These are phyloP conservation scores for Steinernema carpocapsae DNA, from an alignment of 2,888 invertebrate species.

Conservation along the genomic window DNA sequence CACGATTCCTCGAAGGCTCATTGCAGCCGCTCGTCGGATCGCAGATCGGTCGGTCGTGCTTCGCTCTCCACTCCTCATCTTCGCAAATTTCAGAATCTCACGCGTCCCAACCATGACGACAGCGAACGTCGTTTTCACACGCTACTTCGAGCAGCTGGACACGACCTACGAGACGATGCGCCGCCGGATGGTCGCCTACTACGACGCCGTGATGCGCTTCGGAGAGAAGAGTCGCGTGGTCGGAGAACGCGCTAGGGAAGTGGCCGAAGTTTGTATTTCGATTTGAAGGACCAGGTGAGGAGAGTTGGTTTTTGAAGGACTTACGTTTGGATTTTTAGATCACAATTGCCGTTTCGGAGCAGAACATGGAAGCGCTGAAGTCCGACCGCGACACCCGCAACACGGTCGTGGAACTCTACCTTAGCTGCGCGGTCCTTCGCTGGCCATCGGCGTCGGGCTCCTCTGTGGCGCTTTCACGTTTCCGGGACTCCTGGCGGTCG, in stretches of 20 bases:
- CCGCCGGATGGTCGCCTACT: conserved; percentile 50
- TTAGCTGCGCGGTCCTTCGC: conserved; percentile 52
- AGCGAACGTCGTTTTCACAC: conserved; percentile 28
- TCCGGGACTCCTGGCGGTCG: conserved; percentile 40
- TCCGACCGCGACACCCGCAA: conserved; percentile 51
- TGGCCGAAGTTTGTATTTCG: conserved; percentile 36
- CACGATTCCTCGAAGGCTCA: too few relatives aligned
- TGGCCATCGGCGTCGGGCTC: conserved; percentile 53
- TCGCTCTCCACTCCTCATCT: neutral
- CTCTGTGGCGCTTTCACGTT: conserved; percentile 51
- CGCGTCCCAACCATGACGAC: neutral
- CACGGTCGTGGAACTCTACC: conserved; percentile 56
- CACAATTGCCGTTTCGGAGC: conserved; percentile 45
- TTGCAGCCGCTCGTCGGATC: neutral
- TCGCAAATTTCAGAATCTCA: neutral
- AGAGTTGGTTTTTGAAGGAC: too few relatives aligned
- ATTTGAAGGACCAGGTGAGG: conserved; percentile 15
- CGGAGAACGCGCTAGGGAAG: conserved; percentile 37
- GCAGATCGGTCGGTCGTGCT: neutral
- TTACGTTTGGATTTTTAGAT: conserved; percentile 8
- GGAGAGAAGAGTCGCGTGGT: conserved; percentile 38
- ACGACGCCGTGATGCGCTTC: conserved; percentile 50
- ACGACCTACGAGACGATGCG: conserved; percentile 65
- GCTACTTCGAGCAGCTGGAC: conserved; percentile 61
- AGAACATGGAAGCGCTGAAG: conserved; percentile 44